Conservation (phyloP, 2,797 vertebrate genomes). For the Tapera naevia region DNA sequence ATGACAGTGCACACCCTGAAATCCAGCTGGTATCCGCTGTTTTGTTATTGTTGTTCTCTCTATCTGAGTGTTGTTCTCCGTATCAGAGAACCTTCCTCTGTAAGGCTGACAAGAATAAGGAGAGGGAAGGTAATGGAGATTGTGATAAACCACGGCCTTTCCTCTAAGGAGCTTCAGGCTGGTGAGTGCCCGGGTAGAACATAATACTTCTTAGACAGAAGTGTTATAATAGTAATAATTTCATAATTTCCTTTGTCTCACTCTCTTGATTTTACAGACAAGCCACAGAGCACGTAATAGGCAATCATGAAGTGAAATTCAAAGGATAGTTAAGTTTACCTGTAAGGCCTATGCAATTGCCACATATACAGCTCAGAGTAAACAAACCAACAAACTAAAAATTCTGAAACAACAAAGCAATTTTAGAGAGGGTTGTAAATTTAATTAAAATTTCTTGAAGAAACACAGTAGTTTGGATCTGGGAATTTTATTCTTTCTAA, state of each 20-base stretch:
- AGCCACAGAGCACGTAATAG: neutral
- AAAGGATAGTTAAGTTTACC: neutral
- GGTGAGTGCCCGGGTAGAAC: neutral
- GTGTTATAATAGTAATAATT: neutral
- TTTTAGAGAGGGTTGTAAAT: neutral
- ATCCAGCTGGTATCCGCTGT: neutral
- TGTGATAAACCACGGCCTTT: neutral
- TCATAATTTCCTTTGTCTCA: neutral
- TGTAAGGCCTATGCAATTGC: neutral
- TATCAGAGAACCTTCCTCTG: accelerated
- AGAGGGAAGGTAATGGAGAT: neutral
- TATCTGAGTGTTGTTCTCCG: neutral
- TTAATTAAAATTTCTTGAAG: neutral
- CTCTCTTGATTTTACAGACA: neutral
- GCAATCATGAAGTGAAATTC: neutral
- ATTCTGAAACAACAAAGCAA: neutral
- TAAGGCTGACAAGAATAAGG: neutral
- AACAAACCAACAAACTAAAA: neutral
- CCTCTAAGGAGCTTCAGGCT: neutral
- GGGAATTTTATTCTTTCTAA: neutral
- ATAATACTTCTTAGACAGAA: neutral
- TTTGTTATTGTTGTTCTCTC: neutral
- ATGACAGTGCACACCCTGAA: neutral
- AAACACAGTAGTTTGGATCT: neutral
- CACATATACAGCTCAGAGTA: neutral